Conservation (phyloP, 2,797 vertebrate genomes). For the Dipus sagitta region DNA sequence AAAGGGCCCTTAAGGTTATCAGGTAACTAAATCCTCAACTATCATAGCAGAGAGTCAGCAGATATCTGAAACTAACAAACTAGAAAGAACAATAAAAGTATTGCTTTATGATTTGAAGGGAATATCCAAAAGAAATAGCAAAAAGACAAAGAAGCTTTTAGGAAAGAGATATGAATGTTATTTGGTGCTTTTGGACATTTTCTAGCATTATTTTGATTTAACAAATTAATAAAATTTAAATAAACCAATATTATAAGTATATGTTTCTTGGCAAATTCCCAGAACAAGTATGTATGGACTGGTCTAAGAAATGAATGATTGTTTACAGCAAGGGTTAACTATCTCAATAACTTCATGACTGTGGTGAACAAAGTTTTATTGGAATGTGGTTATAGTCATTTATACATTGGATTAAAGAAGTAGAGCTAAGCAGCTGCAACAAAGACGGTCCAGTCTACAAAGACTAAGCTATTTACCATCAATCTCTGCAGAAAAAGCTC, state of each 20-base stretch:
- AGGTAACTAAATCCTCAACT: not conserved
- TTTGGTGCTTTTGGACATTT: not conserved
- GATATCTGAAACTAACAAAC: constrained; percentile 30
- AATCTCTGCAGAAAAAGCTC: not conserved
- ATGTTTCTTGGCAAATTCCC: not conserved
- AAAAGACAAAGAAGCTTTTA: constrained; percentile 1
- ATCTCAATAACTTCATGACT: not conserved
- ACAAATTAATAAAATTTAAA: not conserved
- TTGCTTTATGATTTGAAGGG: not conserved
- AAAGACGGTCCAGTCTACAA: not conserved
- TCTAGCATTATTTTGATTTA: not conserved
- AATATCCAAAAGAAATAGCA: not conserved
- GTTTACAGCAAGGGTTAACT: not conserved
- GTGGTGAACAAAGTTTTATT: constrained; percentile 42
- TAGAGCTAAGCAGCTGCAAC: not conserved
- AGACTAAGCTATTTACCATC: constrained; percentile 5
- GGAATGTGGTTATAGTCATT: not conserved
- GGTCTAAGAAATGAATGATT: not conserved
- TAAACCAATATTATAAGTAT: constrained; percentile 5
- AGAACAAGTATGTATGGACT: not conserved
- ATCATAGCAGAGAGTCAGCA: not conserved
- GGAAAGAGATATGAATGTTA: not conserved
- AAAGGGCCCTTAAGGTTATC: not conserved
- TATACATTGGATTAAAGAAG: not conserved
- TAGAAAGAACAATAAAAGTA: not conserved